Percentiles rank a stretch among this genome's conserved stretches.
phyloP scores from a whole-genome alignment of 2,113 vertebrate species.

The Urocitellus parryii region DNA sequence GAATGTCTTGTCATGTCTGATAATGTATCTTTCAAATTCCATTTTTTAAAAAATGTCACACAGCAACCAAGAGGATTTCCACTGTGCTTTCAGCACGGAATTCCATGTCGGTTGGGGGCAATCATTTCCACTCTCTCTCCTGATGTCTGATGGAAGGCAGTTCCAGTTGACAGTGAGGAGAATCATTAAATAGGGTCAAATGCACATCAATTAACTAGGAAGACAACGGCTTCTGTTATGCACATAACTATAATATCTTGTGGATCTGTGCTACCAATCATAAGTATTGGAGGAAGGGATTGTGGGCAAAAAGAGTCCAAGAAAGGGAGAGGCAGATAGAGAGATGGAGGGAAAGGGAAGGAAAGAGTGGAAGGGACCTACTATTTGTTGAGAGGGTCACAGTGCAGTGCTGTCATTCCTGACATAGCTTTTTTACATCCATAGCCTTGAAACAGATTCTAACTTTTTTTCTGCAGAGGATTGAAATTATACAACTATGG shows the following conservation, averaged over 20 bases:
- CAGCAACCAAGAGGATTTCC: neutral
- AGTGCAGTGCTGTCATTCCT: neutral
- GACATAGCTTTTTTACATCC: neutral
- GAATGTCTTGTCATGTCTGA: constrained; percentile 41
- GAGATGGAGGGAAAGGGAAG: no score
- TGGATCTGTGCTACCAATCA: neutral
- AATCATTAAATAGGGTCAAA: neutral
- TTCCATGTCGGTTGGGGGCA: neutral
- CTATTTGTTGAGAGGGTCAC: neutral
- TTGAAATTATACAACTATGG: neutral
- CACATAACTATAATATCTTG: neutral
- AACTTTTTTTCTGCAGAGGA: neutral
- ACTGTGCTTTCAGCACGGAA: neutral
- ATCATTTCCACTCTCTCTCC: constrained; percentile 1
- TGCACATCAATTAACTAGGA: neutral
- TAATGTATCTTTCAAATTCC: constrained; percentile 51
- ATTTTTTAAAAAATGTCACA: constrained; percentile 60
- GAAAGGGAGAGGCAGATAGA: neutral
- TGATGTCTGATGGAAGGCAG: neutral
- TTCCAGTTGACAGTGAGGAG: neutral
- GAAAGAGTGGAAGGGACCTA: neutral
- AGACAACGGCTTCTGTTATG: neutral
- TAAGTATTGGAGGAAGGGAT: neutral
- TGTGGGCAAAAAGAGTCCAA: neutral
- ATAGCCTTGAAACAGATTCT: neutral